Conservation (phyloP, 2,797 vertebrate species). For the Gorsachius magnificus region DNA sequence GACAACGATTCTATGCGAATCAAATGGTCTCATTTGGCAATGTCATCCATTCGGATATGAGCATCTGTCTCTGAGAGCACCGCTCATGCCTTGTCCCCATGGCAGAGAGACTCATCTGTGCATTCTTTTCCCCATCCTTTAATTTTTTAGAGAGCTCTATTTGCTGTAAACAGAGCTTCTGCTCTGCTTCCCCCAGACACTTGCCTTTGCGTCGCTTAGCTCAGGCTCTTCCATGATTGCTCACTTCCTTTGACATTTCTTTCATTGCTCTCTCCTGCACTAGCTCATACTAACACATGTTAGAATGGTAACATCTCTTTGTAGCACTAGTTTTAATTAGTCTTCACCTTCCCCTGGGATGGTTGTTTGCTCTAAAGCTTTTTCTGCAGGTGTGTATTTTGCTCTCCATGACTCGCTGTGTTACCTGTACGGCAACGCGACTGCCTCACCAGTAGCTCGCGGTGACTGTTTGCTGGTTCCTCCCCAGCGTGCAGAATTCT, state of each 20-base stretch:
- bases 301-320: conserved; percentile 37
- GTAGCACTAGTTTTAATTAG: conserved; percentile 45
- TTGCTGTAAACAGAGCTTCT: neutral
- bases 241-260: conserved; percentile 3
- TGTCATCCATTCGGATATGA: neutral
- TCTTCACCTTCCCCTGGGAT: conserved; percentile 3
- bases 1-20: rapidly evolving
- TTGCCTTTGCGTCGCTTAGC: neutral
- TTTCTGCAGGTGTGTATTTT: neutral
- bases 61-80: neutral
- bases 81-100: neutral
- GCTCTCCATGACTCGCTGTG: rapidly evolving
- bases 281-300: conserved; percentile 6
- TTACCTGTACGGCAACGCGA: neutral
- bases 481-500: neutral
- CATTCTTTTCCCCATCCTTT: neutral
- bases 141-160: neutral
- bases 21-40: neutral
- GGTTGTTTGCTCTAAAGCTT: conserved; percentile 5
- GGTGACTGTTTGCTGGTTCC: neutral
- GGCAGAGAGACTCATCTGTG: neutral
- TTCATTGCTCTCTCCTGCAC: conserved; percentile 19
- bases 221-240: neutral
- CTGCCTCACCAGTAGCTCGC: neutral
- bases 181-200: neutral